Percentiles rank a stretch among this genome's conserved stretches.
phyloP scores from a whole-genome alignment of 2,797 vertebrate species.

The Crocodylus rhombifer region DNA sequence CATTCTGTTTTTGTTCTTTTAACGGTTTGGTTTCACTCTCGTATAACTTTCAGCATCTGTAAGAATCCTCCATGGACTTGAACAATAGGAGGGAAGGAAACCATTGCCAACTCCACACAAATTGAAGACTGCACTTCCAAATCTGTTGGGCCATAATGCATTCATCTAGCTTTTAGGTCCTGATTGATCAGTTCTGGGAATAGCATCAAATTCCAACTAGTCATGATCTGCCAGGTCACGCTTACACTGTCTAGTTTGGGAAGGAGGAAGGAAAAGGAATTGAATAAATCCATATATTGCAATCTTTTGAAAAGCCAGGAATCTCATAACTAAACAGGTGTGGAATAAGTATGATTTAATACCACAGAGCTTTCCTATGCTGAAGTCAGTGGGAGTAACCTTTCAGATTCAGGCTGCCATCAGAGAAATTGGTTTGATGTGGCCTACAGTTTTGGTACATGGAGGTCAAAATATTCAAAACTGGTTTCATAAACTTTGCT shows the following conservation, averaged over 20 bases:
- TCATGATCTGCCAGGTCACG: slow-evolving; percentile 62
- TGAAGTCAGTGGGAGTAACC: background rate
- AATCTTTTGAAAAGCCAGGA: slow-evolving; percentile 28
- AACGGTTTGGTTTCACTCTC: slow-evolving; percentile 65
- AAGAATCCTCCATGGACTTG: slow-evolving; percentile 62
- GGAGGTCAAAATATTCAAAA: background rate
- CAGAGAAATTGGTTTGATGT: background rate
- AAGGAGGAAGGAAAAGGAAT: slow-evolving; percentile 26
- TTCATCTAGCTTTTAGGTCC: slow-evolving; percentile 45
- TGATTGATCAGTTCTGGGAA: slow-evolving; percentile 70
- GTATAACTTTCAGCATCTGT: slow-evolving; percentile 64
- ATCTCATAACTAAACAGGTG: slow-evolving; percentile 41
- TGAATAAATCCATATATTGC: slow-evolving; percentile 30
- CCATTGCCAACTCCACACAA: slow-evolving; percentile 18
- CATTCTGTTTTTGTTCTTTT: slow-evolving; percentile 63
- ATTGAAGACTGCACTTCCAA: slow-evolving; percentile 40
- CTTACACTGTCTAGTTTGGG: slow-evolving; percentile 52
- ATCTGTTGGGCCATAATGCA: slow-evolving; percentile 35
- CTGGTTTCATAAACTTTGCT: background rate
- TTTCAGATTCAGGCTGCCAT: slow-evolving; percentile 2
- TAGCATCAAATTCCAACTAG: slow-evolving; percentile 58
- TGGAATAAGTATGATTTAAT: slow-evolving; percentile 37
- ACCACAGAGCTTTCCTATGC: background rate
- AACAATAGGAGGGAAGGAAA: slow-evolving; percentile 37
- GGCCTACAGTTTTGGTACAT: background rate